Base-by-base conservation (phyloP, 2,113 vertebrate genomes). In the Sitta europaea region DNA sequence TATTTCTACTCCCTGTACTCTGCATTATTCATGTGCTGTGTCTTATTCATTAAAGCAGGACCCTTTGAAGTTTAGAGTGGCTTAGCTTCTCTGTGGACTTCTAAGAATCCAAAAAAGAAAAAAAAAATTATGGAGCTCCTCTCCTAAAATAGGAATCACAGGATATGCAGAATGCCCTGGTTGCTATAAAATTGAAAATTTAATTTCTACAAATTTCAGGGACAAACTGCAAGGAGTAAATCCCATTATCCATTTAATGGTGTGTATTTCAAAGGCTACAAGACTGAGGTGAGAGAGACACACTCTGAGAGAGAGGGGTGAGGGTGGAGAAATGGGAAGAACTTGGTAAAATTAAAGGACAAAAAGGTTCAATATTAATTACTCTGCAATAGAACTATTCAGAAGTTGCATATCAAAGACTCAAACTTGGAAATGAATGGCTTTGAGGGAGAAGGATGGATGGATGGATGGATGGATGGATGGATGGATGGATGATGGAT, bases 161-260 rank as follows among this genome's bases (percentile, higher is more conserved):
- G 57, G 50, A 63, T 76, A 62, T 33, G 13, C 29, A n/a, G 50
- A 91, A 80, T 62, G 33, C 38, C 33, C 65, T 65, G 21, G 51
- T 72, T 86, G 81, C 77, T 92, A 53, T 95, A 91, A 96, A 96
- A 92, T 12, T 35, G 40, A 94, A 91, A 91, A 90, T 91, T 95
- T 96, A 28, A 85, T 95, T 96, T 96, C 73, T 70, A 29, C 38
- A 70, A 3, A 88, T 62, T 85, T 95, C 72, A 51, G 83, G 83
- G 93, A 92, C 73, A 88, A 96, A 93, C 59, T 71, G 35, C 55
- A 84, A 84, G 78, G 73, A 90, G 50, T 83, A 97, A 97, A 95
- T 95, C 82, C 80, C 58, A 21, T 72, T 53, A 79, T 68, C 43
- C 38, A 35, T 86, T 96, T 96, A 94, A 96, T 94, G 81, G 55